phyloP scores from a whole-genome alignment of 2,888 invertebrate genomes.

The Rhabditoides inermis region DNA sequence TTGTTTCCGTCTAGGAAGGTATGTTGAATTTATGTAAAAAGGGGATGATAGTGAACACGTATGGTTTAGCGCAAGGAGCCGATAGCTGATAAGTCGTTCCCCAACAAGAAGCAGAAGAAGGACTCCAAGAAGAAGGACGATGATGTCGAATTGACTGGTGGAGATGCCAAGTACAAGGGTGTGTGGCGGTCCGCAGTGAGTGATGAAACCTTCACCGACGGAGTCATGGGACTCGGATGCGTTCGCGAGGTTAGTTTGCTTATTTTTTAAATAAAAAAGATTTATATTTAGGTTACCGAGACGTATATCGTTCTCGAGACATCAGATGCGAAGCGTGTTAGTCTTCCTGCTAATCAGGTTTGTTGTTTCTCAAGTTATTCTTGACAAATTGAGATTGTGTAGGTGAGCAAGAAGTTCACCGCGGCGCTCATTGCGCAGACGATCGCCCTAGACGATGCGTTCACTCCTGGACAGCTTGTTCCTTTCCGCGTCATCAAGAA shows the following conservation, averaged over 20 bases:
- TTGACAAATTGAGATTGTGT: conserved; percentile 9
- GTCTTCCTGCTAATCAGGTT: conserved; percentile 12
- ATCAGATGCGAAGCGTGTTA: conserved; percentile 9
- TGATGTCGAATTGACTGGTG: conserved; percentile 7
- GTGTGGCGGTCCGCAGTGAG: conserved; percentile 19
- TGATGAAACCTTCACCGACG: conserved; percentile 26
- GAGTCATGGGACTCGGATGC: conserved; percentile 34
- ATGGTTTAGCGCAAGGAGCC: conserved; percentile 11
- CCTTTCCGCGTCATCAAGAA: conserved; percentile 31
- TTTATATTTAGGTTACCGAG: conserved; percentile 6
- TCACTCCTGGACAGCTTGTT: conserved; percentile 40
- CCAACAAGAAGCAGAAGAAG: neutral
- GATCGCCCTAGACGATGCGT: conserved; percentile 35
- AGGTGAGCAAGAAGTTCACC: conserved; percentile 16
- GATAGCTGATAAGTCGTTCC: neutral
- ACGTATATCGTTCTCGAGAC: conserved; percentile 6
- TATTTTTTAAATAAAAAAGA: neutral
- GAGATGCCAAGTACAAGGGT: conserved; percentile 1
- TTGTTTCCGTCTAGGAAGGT: too few species aligned
- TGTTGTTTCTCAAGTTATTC: neutral
- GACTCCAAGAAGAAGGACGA: conserved; percentile 1
- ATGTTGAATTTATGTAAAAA: conserved; percentile 7
- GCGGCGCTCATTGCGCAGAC: conserved; percentile 14
- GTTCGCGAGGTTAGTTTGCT: conserved; percentile 26
- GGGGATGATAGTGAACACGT: conserved; percentile 8